Conservation (phyloP, 2,888 invertebrate species). For the Crepidodera aurea region DNA sequence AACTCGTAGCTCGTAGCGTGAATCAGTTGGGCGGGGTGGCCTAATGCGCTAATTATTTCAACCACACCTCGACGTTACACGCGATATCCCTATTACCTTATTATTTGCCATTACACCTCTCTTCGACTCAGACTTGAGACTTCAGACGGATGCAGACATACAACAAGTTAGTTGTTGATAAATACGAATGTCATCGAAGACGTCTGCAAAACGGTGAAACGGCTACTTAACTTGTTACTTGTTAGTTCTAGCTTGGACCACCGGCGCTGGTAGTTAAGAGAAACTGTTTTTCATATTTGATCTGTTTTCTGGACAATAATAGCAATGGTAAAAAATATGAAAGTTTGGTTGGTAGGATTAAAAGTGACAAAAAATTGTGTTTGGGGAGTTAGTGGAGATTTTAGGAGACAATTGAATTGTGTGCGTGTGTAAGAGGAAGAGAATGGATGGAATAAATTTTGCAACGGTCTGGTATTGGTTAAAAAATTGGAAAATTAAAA, state of each 20-base stretch:
- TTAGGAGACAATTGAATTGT: too few relatives aligned
- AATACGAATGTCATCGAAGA: not conserved
- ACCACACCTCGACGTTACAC: constrained; percentile 55
- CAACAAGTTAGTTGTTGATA: not conserved
- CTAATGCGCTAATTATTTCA: constrained; percentile 56
- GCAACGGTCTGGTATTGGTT: too few relatives aligned
- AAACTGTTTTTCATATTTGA: too few relatives aligned
- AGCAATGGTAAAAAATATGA: too few relatives aligned
- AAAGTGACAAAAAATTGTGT: too few relatives aligned
- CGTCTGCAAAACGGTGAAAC: not conserved
- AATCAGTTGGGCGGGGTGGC: constrained; percentile 53
- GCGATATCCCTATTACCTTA: constrained; percentile 53
- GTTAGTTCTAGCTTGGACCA: not conserved
- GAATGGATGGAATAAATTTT: too few relatives aligned
- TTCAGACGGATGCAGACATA: not conserved
- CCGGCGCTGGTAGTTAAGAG: too few relatives aligned
- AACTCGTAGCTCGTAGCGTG: constrained; percentile 41
- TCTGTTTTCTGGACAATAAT: too few relatives aligned
- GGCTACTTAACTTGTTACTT: not conserved
- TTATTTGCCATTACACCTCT: constrained; percentile 38
- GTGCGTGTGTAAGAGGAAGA: too few relatives aligned
- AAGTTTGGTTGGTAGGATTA: too few relatives aligned
- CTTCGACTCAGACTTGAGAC: constrained; percentile 5
- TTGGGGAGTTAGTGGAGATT: too few relatives aligned
- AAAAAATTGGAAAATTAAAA: too few relatives aligned